Evolutionary conservation across 2,797 vertebrate genomes (phyloP), one percentile per base, ranked within the genome.

Genomic region (Periophthalmus magnuspinnatus): DNA sequence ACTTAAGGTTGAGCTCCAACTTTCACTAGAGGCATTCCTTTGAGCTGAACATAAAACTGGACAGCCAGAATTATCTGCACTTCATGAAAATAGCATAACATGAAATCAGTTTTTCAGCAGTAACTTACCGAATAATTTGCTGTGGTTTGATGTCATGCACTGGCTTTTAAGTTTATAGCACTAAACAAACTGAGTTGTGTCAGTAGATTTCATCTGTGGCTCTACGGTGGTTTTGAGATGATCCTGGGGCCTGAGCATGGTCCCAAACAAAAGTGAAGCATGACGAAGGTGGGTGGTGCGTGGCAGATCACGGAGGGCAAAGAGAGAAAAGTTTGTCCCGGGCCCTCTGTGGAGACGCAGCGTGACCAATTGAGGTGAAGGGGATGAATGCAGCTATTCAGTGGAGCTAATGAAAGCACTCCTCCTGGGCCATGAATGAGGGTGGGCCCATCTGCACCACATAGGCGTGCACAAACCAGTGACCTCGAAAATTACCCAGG

Each of bases 401-500:
- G 76, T 78, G 78, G 85, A 79, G 74, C 80, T 90, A 87, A 91
- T 93, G 89, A 94, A 94, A 93, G 91, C 85, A 85, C 89, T 89
- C 91, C 92, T 85, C 86, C 91, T 86, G 91, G 83, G 90, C 73
- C 67, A 75, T 91, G 89, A 92, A 92, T 92, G 90, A 91, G 90
- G 90, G 88, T 89, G 89, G 89, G 89, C 91, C 89, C 91, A 90
- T 93, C 92, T 92, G 92, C 86, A 91, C 72, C 90, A 89, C 90
- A 88, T 90, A 92, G 92, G 91, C 91, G 86, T 92, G 90, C 93
- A 93, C 90, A 92, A 94, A 92, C 92, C 92, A 91, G 91, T 93
- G 91, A 94, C 93, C 94, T 94, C 91, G 87, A 93, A 92, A 93
- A 93, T 93, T 93, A 92, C 91, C 90, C 91, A 93, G 93, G 92